Conservation (phyloP, 2,888 invertebrate species). For the Latrodectus hesperus region DNA sequence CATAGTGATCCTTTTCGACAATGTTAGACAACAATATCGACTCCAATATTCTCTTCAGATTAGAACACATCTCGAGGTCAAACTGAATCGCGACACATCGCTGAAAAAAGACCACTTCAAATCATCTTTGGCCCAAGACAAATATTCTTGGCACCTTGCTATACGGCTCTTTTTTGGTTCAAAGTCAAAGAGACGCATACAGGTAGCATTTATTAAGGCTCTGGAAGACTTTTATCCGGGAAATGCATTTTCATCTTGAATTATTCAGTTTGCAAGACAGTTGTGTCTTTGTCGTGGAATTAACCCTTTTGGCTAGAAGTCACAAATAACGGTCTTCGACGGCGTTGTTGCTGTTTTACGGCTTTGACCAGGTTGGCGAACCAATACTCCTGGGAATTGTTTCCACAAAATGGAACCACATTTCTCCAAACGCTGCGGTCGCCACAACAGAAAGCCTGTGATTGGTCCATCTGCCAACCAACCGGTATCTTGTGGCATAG, state of each 20-base stretch:
- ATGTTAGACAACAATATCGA: background rate
- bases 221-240: background rate
- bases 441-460: background rate
- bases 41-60: background rate
- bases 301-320: background rate
- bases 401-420: background rate
- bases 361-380: background rate
- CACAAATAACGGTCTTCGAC: background rate
- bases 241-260: background rate
- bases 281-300: background rate
- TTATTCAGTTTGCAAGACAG: background rate
- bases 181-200: background rate
- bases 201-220: background rate
- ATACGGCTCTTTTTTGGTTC: background rate
- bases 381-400: background rate
- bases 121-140: background rate
- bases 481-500: background rate
- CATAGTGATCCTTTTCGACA: background rate
- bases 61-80: background rate
- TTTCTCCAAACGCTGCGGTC: background rate
- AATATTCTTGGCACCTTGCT: background rate
- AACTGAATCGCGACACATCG: background rate
- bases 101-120: background rate
- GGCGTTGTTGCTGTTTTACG: background rate
- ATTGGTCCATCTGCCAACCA: background rate